Base-by-base conservation (phyloP, 1,140 invertebrate genomes). In the Notospermus geniculatus region DNA sequence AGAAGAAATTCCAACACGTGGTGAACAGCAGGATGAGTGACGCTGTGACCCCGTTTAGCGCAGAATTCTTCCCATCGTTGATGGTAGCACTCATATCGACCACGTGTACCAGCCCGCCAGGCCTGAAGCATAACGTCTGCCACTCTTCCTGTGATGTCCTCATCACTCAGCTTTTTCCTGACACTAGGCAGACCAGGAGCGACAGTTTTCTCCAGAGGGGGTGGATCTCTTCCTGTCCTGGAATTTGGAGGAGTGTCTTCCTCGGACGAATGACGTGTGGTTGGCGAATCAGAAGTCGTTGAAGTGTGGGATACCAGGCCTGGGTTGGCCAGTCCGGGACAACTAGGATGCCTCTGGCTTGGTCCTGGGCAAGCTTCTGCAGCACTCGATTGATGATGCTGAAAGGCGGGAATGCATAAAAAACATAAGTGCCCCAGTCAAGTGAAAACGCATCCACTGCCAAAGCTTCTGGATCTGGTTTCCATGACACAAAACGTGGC, bases 241-340 rank as follows among this genome's bases (percentile, higher is more conserved):
- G 11, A 25, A 29, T n/a, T 25, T 45, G 2, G 53, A 46, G 19
- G 13, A 53, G 2, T 25, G 45, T 43, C 15, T 57, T 54, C 5
- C 22, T 46, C 22, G 55, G 0, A 23, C 11, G 61, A 9, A 67
- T 17, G 32, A 64, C 41, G 29, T 29, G 46, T 43, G 59, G 57
- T 13, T 28, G 23, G 15, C 54, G 27, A 7, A 28, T 41, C 17
- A 67, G 23, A 46, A 69, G 27, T 39, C 54, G 30, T 13, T 36
- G 13, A 2, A 69, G 28, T 1, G 36, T 43, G 22, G 61, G 64
- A 27, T 46, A 66, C 58, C 39, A 69, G 9, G 53, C 13, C 29
- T 69, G 59, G 28, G 61, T 69, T 17, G 43, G 23, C 65, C 65
- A 69, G 13, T 65, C 36, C 41, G 65, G 65, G 19, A 56, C 63